These are phyloP conservation scores for Steinernema scapterisci DNA, from an alignment of 2,888 invertebrate species.

Conservation along the genomic window DNA sequence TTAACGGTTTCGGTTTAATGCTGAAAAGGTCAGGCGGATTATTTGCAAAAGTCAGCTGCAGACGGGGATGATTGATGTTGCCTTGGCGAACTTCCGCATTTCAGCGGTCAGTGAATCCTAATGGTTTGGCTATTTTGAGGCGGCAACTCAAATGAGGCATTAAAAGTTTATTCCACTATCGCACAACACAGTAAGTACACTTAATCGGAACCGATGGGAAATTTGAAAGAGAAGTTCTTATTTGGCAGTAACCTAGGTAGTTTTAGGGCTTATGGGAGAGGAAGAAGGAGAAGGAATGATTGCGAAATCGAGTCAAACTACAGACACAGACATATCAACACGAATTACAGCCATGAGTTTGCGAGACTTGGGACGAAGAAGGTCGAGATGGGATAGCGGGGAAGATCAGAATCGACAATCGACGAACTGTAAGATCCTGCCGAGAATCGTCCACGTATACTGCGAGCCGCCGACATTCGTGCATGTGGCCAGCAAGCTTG, in stretches of 20 bases:
- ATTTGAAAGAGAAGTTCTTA: neutral
- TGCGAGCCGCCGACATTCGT: slow-evolving; percentile 67
- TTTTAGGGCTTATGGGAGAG: neutral
- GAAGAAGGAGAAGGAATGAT: neutral
- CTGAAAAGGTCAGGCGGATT: no score
- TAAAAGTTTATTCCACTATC: no score
- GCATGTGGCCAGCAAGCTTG: slow-evolving; percentile 64
- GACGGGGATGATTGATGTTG: no score
- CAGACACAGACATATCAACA: neutral
- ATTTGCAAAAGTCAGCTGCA: no score
- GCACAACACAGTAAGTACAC: no score
- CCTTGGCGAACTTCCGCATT: no score
- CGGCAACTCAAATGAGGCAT: no score
- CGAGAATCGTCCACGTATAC: slow-evolving; percentile 67
- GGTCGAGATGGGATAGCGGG: neutral
- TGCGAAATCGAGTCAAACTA: neutral
- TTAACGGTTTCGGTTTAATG: no score
- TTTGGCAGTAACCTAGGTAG: neutral
- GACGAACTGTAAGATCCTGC: slow-evolving; percentile 65
- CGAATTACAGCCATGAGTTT: neutral
- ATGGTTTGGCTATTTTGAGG: no score
- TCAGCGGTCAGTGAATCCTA: no score
- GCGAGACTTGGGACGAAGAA: neutral
- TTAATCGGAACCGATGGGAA: no score
- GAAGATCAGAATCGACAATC: slow-evolving; percentile 62